Evolutionary conservation across 2,888 invertebrate species (phyloP), one percentile per base, ranked within the genome.

Genomic region (Sussaba pulchella): DNA sequence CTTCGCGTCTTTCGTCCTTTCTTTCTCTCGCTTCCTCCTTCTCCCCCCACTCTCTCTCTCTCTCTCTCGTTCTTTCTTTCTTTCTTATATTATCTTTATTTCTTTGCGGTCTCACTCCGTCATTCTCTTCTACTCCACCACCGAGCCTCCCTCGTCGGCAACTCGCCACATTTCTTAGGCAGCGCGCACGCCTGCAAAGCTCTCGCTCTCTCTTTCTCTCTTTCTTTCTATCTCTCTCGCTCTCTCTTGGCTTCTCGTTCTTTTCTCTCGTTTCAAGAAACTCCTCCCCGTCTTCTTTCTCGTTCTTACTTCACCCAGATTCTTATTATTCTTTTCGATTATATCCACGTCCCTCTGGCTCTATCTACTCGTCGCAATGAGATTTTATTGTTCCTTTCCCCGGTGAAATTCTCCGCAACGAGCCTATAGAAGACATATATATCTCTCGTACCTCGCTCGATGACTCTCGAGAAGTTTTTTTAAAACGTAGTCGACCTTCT

Each of bases 331-430:
- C 72, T 21, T n/a, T 57, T 70, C 24, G 31, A 31, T 31, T 31
- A 6, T 31, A 31, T 63, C 63, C 26, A 14, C 63, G 47, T 24
- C 52, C 26, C 59, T 41, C 63, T 45, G 24, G 43, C 43, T 63
- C 43, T 47, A 19, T 57, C 67, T 52, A 39, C n/a, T 6, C 54
- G 4, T 36, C 14, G 41, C 78, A 67, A 80, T 71, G 71, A 80
- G 54, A 61, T 72, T 80, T 76, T 59, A 80, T 80, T 76, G 45
- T 67, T 76, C 39, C 47, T 31, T 39, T 66, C 67, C 12, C 43
- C 17, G n/a, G 36, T 52, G n/a, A 63, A 47, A 71, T 71, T 77
- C 39, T 41, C 26, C 67, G 52, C n/a, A 71, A 59, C 64, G 59
- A 59, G 57, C 26, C 57, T 43, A 39, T 36, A 14, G 71, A 66